Evolutionary conservation across 2,113 vertebrate genomes (phyloP).

Genomic region (Gracilinanus agilis): DNA sequence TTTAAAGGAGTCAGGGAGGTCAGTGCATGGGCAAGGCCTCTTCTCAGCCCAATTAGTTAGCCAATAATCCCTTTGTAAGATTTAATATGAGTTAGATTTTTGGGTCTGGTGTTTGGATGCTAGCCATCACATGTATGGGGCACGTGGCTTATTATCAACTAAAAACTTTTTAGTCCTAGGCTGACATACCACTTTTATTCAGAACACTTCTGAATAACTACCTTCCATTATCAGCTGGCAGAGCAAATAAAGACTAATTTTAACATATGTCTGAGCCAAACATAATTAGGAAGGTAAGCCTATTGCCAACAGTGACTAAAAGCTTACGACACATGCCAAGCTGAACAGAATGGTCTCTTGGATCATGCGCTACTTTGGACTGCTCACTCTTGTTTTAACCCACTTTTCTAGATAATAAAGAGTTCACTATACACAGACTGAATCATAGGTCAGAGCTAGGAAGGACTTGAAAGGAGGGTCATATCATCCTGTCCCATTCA

Average conservation of each 20-base stretch:
- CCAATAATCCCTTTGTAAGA: not conserved
- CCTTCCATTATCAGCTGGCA: slow-evolving; percentile 67
- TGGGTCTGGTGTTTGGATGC: slow-evolving; percentile 2
- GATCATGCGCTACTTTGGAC: not conserved
- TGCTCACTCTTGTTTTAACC: not conserved
- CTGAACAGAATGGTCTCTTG: slow-evolving; percentile 68
- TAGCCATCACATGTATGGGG: not conserved
- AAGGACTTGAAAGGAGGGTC: not conserved
- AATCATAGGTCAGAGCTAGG: not conserved
- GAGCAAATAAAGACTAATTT: slow-evolving; percentile 69
- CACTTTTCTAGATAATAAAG: not conserved
- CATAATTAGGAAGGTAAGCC: slow-evolving; percentile 74
- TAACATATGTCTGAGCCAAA: slow-evolving; percentile 77
- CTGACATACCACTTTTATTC: slow-evolving; percentile 16
- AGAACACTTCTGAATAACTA: slow-evolving; percentile 40
- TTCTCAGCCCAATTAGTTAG: not conserved
- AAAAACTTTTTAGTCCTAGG: slow-evolving; percentile 50
- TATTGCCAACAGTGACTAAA: slow-evolving; percentile 55
- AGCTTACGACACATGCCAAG: slow-evolving; percentile 63
- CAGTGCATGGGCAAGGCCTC: accelerated
- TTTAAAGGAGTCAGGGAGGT: not conserved
- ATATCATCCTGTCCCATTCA: not conserved
- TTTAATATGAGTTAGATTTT: slow-evolving; percentile 30
- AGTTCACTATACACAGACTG: not conserved
- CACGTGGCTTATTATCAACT: slow-evolving; percentile 34